Percentiles rank a stretch among this genome's conserved stretches.
These are phyloP conservation scores for Chionodraco myersi DNA, from an alignment of 2,113 vertebrate species.

Conservation along the genomic window DNA sequence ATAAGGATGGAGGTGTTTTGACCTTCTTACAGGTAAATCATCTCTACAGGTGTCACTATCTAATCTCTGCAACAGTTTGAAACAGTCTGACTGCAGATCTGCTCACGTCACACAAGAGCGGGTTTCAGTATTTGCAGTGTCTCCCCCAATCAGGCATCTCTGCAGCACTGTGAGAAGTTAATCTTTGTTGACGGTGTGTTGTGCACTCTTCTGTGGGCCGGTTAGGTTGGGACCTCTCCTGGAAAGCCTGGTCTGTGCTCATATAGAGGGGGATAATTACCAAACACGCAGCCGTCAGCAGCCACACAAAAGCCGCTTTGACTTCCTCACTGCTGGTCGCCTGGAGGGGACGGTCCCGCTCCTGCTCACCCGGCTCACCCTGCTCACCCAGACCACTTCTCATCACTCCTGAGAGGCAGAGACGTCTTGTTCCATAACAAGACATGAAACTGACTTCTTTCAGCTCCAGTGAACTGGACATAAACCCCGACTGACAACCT, in stretches of 20 bases:
- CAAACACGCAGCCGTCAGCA: conserved; percentile 82
- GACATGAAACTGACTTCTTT: conserved; percentile 89
- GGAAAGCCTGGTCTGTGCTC: conserved; percentile 73
- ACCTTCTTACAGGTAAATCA: neutral
- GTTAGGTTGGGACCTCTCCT: conserved; percentile 69
- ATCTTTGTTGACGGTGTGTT: conserved; percentile 78
- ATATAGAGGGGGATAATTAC: conserved; percentile 81
- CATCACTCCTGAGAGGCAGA: conserved; percentile 79
- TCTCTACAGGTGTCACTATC: conserved; percentile 31
- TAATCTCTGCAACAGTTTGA: neutral
- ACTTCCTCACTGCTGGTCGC: conserved; percentile 86
- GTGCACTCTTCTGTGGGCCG: conserved; percentile 70
- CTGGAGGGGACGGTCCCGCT: conserved; percentile 73
- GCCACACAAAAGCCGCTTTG: conserved; percentile 85
- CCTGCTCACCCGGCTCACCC: conserved; percentile 54
- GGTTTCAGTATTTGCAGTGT: conserved; percentile 42
- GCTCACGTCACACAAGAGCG: conserved; percentile 58
- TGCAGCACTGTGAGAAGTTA: conserved; percentile 72
- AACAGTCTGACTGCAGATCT: conserved; percentile 26
- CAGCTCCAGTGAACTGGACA: conserved; percentile 88
- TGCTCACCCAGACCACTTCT: conserved; percentile 74
- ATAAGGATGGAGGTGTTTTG: neutral
- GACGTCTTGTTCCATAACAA: conserved; percentile 88
- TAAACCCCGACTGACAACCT: conserved; percentile 85
- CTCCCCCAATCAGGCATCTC: conserved; percentile 63